Base-by-base conservation (phyloP, 2,797 vertebrate species). In the Schizopygopsis pylzovi region DNA sequence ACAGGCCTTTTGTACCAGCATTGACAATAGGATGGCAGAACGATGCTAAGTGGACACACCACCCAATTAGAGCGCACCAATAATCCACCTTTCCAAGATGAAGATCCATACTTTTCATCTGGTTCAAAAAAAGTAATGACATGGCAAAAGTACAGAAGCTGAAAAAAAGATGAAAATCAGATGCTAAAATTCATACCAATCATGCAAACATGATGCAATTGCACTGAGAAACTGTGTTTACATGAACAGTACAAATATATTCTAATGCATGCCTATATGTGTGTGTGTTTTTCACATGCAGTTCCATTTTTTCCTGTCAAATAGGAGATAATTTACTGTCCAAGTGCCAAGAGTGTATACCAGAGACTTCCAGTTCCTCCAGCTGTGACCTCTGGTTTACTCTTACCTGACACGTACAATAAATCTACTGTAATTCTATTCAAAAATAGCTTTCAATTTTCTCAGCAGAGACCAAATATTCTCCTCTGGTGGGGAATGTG, bases 1-100 rank as follows among this genome's bases (percentile, higher is more conserved):
- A 75, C 78, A 88, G 65, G 49, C 52, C 25, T 83, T 54, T 72
- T 67, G 65, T 73, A 56, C 79, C 72, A 61, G 59, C 81, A 75
- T 82, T 82, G 85, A 78, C 56, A 47, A 73, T 25, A 76, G 67
- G 65, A 84, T 81, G 28, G 71, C 82, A 81, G 20, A 47, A 63
- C 0, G 47, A 82, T 43, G 78, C 80, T 63, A 76, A 88, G 68
- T 75, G 79, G 25, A 43, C 59, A 20, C 65, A 67, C 47, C 20
- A 77, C 56, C 71, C 84, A 84, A 86, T 89, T 89, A 87, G 28
- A 49, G 12, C 20, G 39, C 80, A 76, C 59, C 39, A 7, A 81
- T 81, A 56, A 85, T 65, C 61, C 70, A 45, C n/a, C 3, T 22
- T 70, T 78, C 33, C 11, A 41, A 67, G 67, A 59, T 3, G 13